Evolutionary conservation across 2,888 invertebrate species (phyloP).

Genomic region (Lasioglossum morio): DNA sequence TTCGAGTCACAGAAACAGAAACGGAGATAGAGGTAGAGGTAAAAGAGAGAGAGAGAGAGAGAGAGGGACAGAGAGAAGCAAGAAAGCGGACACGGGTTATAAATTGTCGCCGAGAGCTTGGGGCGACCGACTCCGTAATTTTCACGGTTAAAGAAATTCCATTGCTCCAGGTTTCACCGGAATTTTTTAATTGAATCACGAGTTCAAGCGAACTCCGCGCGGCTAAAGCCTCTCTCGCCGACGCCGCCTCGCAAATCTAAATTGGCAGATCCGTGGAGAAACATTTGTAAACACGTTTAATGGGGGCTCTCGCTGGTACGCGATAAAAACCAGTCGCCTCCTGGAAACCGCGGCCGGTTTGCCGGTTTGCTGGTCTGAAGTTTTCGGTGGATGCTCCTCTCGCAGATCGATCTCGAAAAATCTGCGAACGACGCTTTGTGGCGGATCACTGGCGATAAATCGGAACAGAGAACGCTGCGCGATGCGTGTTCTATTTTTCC

Average conservation of each 20-base stretch:
- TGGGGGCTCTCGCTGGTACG: slow-evolving; percentile 22
- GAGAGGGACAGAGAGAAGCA: background rate
- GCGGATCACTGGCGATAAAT: background rate
- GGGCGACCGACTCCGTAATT: slow-evolving; percentile 11
- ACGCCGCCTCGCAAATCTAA: slow-evolving; percentile 42
- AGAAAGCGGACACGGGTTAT: background rate
- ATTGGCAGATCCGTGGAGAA: slow-evolving; percentile 54
- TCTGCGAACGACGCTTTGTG: background rate
- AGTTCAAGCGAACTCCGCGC: slow-evolving; percentile 67
- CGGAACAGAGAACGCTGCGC: background rate
- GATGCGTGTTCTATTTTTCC: background rate
- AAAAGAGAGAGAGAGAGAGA: background rate
- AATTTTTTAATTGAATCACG: slow-evolving; percentile 72
- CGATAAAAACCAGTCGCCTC: slow-evolving; percentile 51
- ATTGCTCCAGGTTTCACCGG: slow-evolving; percentile 20
- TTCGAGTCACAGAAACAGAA: background rate
- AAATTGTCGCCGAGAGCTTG: slow-evolving; percentile 21
- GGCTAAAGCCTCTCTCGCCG: slow-evolving; percentile 48
- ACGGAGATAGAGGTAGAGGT: background rate
- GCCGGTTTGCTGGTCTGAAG: slow-evolving; percentile 13
- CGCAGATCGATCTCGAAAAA: background rate
- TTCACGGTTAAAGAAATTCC: background rate
- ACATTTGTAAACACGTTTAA: slow-evolving; percentile 69
- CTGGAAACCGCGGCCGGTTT: slow-evolving; percentile 24
- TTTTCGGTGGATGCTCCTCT: slow-evolving; percentile 3